Evolutionary conservation across 2,888 invertebrate species (phyloP), one percentile per base, ranked within the genome.

Genomic region (Agonopterix heracliana): DNA sequence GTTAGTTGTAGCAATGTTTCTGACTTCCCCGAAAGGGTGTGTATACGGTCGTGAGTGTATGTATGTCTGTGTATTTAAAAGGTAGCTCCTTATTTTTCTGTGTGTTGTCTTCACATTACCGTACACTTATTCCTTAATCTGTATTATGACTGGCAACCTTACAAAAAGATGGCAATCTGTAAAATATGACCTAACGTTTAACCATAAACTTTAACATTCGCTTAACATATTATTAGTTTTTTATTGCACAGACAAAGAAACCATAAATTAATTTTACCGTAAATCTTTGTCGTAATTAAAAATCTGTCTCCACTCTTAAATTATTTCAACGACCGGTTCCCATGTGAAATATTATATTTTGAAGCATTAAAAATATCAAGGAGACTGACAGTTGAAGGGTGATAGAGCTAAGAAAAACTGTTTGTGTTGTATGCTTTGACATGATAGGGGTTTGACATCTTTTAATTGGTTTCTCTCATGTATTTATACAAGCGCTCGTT

Each of bases 281-380:
- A 52, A 54, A 55, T 56, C 51, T 49, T 50, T 54, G 42, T 40
- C 9, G 48, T 56, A 57, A 59, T 58, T 54, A 51, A 55, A 53
- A 50, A 52, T 51, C 52, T 52, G 52, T 57, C 55, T 46, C 42
- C 54, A 45, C 46, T 42, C 38, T 45, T 43, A 46, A 53, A 41
- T 41, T 11, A 41, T 12, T 47, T 52, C 48, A 49, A 54, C 51
- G 34, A 41, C 44, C 26, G 38, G 50, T 62, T 61, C 59, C 55
- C 60, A 57, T 56, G 57, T 62, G 54, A 60, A 57, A 54, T 50
- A 55, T 55, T 53, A 38, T 41, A 42, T 42, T 35, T 41, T 46
- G 17, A 9, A 13, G 41, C 45, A 52, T 50, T 46, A 54, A 56
- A 54, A 53, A 59, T 51, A 54, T 54, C 48, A 51, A 56, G 53